phyloP scores from a whole-genome alignment of 2,888 invertebrate genomes.

The Invenusta paracnida region DNA sequence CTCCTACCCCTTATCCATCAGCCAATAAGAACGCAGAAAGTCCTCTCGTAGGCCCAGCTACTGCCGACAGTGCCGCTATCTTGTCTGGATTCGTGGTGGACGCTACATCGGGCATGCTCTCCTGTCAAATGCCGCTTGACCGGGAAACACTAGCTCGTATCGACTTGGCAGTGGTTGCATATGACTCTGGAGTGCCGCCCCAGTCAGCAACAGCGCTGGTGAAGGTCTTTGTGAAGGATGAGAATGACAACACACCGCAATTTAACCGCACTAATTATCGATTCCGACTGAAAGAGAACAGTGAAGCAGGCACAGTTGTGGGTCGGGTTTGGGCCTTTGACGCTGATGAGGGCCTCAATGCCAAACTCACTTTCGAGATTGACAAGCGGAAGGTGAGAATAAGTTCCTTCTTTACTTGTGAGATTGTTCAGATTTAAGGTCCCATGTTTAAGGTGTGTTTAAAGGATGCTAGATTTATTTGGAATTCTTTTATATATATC shows the following conservation, averaged over 20 bases:
- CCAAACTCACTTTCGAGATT: neutral
- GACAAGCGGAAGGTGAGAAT: conserved; percentile 1
- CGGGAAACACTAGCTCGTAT: neutral
- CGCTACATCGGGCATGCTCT: neutral
- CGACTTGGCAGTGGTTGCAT: neutral
- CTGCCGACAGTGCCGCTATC: neutral
- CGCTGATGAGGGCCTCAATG: neutral
- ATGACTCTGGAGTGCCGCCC: neutral
- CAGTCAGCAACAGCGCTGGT: neutral
- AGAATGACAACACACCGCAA: neutral
- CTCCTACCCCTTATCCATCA: neutral
- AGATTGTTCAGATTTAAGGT: too few relatives aligned
- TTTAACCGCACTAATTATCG: neutral
- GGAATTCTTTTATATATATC: too few relatives aligned
- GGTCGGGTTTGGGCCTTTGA: neutral
- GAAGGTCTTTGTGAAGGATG: conserved; percentile 4
- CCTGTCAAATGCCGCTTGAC: neutral
- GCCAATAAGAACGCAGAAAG: too few relatives aligned
- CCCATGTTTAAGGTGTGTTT: too few relatives aligned
- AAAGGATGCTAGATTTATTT: too few relatives aligned
- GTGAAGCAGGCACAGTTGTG: neutral
- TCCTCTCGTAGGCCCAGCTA: neutral
- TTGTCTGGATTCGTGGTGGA: neutral
- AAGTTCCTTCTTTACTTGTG: too few relatives aligned
- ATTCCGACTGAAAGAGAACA: neutral